A percentile compares a stretch with the other conserved stretches of the same genome.
phyloP scores from a whole-genome alignment of 1,140 invertebrate genomes.

The Ladona fulva region DNA sequence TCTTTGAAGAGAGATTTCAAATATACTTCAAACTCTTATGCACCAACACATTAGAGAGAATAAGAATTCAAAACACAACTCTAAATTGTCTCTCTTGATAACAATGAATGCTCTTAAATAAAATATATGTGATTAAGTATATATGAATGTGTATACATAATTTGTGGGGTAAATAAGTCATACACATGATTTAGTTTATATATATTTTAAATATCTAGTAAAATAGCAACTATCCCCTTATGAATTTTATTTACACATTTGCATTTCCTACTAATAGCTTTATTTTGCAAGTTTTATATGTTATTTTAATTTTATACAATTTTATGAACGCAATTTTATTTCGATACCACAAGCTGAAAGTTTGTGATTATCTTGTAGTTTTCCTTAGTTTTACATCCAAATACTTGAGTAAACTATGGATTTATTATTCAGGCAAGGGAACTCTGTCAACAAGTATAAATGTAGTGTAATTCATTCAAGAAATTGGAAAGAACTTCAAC shows the following conservation, averaged over 20 bases:
- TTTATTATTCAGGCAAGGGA: not conserved
- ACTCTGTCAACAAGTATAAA: not conserved
- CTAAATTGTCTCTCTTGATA: constrained; percentile 2
- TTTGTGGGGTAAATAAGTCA: constrained; percentile 9
- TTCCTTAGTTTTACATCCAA: not conserved
- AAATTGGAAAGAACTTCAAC: not conserved
- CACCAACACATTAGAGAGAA: not conserved
- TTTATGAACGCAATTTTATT: not conserved
- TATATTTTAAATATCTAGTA: constrained; percentile 10
- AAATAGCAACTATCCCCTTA: constrained; percentile 1
- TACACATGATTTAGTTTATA: not conserved
- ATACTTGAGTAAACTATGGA: not conserved
- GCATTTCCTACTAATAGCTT: not conserved
- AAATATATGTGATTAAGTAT: constrained; percentile 1
- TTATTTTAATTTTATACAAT: constrained; percentile 11
- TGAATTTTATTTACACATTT: constrained; percentile 8
- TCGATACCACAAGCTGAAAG: not conserved
- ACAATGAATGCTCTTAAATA: constrained; percentile 3
- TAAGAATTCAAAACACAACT: not conserved
- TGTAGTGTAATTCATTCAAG: not conserved
- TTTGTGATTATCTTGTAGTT: not conserved
- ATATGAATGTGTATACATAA: constrained; percentile 8
- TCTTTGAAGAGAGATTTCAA: constrained; percentile 10
- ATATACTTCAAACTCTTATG: constrained; percentile 1
- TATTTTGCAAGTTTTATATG: constrained; percentile 4